Evolutionary conservation across 1,140 invertebrate species (phyloP), one percentile per base, ranked within the genome.

Genomic region (Drosophila leontia): DNA sequence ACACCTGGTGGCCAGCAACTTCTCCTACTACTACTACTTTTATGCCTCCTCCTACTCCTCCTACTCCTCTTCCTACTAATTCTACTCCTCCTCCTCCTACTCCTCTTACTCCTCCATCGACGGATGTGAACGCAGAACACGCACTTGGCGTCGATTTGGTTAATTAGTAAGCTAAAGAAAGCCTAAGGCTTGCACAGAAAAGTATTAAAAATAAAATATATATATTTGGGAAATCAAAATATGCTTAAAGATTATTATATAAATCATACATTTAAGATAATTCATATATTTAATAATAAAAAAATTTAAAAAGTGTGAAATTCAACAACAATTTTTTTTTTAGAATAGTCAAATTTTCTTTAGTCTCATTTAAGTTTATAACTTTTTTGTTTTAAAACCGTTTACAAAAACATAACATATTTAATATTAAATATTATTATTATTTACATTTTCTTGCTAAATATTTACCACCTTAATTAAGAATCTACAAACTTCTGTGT

Each of bases 91-190:
- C 8, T 3, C 9, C 45, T 2, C 0, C 50, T 23, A 7, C 13
- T 3, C 13, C 44, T 11, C 11, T 41, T 12, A 23, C 50, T 2
- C 8, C 32, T 0, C n/a, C 8, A 35, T 42, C 42, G 23, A 42
- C 80, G 62, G 79, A 81, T 82, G 79, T 65, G 57, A 65, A 61
- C 62, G 69, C 64, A 75, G 70, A 82, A 82, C 83, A 87, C 83
- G 71, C 75, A 82, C 47, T 82, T 82, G 55, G 65, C 65, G 61
- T 75, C 82, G 82, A 86, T 85, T 85, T 85, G 61, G 64, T 70
- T 86, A 85, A 84, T 86, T 85, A 67, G 51, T 50, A 74, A 79
- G 72, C 50, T 7, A 34, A 45, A 39, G 60, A 58, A 41, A 23
- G 69, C 64, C n/a, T 15, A 5, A 6, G 35, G 47, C 47, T 8